These are phyloP conservation scores for Nycticorax nycticorax DNA, from an alignment of 2,113 vertebrate species.

Conservation along the genomic window DNA sequence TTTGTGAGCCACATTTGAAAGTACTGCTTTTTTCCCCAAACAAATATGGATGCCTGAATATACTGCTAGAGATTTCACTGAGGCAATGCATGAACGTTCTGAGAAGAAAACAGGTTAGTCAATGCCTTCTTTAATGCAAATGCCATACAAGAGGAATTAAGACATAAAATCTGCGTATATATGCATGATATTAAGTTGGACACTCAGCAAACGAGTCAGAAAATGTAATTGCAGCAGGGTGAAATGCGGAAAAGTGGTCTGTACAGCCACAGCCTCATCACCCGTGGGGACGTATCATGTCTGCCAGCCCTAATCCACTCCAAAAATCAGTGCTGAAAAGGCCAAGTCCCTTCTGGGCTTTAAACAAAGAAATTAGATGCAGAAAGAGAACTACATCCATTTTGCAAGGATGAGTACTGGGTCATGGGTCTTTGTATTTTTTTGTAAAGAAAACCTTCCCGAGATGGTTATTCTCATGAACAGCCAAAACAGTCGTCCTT, in stretches of 20 bases:
- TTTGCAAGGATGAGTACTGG: slow-evolving; percentile 1
- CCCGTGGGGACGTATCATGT: background rate
- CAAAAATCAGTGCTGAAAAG: slow-evolving; percentile 16
- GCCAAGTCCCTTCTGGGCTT: background rate
- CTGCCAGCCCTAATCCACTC: background rate
- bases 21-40: background rate
- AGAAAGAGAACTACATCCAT: background rate
- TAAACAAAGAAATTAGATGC: slow-evolving; percentile 1
- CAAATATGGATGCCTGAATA: background rate
- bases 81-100: background rate
- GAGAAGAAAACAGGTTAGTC: background rate
- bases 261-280: background rate
- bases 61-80: background rate
- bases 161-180: background rate
- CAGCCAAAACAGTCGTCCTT: slow-evolving; percentile 3
- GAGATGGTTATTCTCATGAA: background rate
- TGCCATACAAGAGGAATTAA: background rate
- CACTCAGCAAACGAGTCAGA: background rate
- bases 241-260: background rate
- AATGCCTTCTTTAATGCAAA: background rate
- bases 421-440: background rate
- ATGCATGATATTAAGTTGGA: background rate
- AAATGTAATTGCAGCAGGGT: background rate
- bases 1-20: background rate
- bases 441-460: background rate